A percentile compares a stretch with the other conserved stretches of the same genome.
phyloP scores from a whole-genome alignment of 2,113 vertebrate species.

The Lasiurus borealis region DNA sequence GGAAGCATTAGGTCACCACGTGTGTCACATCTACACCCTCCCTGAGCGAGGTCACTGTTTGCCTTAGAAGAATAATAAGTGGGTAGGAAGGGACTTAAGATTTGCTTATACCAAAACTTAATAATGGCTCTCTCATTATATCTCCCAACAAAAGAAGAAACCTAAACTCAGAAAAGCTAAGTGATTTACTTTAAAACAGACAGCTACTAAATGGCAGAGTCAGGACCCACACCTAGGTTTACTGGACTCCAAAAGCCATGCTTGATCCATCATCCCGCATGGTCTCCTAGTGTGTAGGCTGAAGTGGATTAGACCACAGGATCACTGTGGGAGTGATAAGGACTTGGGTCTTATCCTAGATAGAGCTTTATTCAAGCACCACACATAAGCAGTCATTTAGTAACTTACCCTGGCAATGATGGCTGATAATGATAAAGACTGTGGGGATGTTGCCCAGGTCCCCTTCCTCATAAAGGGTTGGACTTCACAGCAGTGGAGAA shows the following conservation, averaged over 20 bases:
- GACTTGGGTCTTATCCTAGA: not conserved
- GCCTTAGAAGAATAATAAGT: not conserved
- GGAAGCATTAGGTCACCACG: not conserved
- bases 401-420: not conserved
- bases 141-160: not conserved
- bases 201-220: not conserved
- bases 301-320: not conserved
- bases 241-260: not conserved
- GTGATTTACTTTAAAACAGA: slow-evolving; percentile 3
- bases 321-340: not conserved
- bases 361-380: not conserved
- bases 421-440: slow-evolving; percentile 40
- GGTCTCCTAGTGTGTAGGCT: not conserved
- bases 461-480: slow-evolving; percentile 2
- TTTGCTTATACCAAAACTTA: slow-evolving; percentile 16
- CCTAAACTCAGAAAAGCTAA: not conserved
- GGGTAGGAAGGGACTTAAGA: not conserved
- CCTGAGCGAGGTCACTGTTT: not conserved
- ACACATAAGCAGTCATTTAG: not conserved
- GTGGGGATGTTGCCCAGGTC: not conserved
- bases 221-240: not conserved
- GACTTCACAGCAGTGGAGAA: not conserved
- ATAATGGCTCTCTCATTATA: not conserved
- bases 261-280: accelerated
- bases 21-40: not conserved